Conservation (phyloP, 2,797 vertebrate genomes). For the Phalloptychus januarius region DNA sequence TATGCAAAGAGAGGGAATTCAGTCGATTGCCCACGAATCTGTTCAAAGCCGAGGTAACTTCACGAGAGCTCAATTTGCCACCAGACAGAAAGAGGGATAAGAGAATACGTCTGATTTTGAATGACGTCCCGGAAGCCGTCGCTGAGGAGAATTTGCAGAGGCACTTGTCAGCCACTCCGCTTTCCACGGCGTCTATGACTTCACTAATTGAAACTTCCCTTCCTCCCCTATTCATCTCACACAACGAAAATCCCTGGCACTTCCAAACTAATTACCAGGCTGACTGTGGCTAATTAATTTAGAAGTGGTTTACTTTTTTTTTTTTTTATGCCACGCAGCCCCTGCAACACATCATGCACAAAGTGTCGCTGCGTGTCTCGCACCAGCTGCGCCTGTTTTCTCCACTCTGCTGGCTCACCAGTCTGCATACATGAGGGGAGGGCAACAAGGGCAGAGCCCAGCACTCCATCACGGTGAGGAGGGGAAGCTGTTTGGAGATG, state of each 20-base stretch:
- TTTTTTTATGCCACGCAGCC: constrained; percentile 46
- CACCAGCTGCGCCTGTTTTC: constrained; percentile 67
- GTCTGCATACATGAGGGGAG: constrained; percentile 74
- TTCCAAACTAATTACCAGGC: constrained; percentile 62
- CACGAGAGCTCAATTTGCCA: constrained; percentile 17
- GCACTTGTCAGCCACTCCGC: constrained; percentile 20
- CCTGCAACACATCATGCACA: constrained; percentile 47
- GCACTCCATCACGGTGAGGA: constrained; percentile 56
- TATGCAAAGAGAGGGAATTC: constrained; percentile 52
- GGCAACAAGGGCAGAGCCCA: constrained; percentile 65
- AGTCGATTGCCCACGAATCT: constrained; percentile 2
- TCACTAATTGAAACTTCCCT: constrained; percentile 22
- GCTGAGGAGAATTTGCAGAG: constrained; percentile 14
- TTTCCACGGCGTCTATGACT: constrained; percentile 19
- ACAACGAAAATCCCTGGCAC: constrained; percentile 59
- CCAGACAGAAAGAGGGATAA: constrained; percentile 5
- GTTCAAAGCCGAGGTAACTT: constrained; percentile 7
- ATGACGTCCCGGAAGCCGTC: constrained; percentile 8
- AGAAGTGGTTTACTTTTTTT: constrained; percentile 57
- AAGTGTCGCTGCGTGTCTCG: constrained; percentile 57
- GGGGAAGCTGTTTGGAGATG: constrained; percentile 53
- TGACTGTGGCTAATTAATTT: constrained; percentile 67
- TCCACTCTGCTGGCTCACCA: constrained; percentile 55
- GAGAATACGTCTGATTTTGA: constrained; percentile 14
- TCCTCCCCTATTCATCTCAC: constrained; percentile 30